These are phyloP conservation scores for Tetramorium simillimum DNA, from an alignment of 1,140 invertebrate genomes.

Conservation along the genomic window DNA sequence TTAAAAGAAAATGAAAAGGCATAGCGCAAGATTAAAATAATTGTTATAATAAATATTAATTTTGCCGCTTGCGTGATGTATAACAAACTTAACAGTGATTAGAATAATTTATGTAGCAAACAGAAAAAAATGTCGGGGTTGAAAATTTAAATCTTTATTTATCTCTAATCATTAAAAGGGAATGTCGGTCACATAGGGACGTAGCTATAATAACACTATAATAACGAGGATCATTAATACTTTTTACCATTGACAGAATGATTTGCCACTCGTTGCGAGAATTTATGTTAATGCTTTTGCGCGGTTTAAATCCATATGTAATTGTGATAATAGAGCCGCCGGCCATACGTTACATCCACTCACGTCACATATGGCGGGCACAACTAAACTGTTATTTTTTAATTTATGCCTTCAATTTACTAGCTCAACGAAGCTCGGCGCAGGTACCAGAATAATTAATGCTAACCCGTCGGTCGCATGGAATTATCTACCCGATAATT, in stretches of 20 bases:
- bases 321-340: conserved; percentile 68
- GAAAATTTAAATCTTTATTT: neutral
- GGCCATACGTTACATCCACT: conserved; percentile 59
- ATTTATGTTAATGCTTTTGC: conserved; percentile 58
- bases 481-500: conserved; percentile 73
- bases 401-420: conserved; percentile 73
- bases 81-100: neutral
- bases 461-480: conserved; percentile 64
- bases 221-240: conserved; percentile 10
- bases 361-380: conserved; percentile 65
- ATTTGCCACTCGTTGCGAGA: conserved; percentile 49
- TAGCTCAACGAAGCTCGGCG: conserved; percentile 65
- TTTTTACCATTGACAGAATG: conserved; percentile 1
- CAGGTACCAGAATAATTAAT: conserved; percentile 66
- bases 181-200: neutral
- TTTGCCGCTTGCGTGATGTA: neutral
- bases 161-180: neutral
- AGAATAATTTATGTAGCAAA: neutral
- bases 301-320: conserved; percentile 28
- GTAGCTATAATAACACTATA: neutral
- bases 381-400: conserved; percentile 73
- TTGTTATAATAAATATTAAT: neutral
- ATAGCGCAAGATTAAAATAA: neutral
- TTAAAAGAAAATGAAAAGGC: neutral
- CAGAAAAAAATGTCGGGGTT: neutral